Percentiles rank a stretch among this genome's conserved stretches.
Conservation (phyloP, 2,113 vertebrate species). For the cattle (Bos taurus) region ARS-UCD2.0 NC_037332.1:44928001-44928500, state of each 20-base stretch:
- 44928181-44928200: background rate
- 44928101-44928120: background rate
- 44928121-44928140: background rate
- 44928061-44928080: slow-evolving; percentile 23
- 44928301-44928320: slow-evolving; percentile 85
- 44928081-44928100: background rate
- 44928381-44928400: slow-evolving; percentile 37
- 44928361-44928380: slow-evolving; percentile 98
- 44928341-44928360: slow-evolving; percentile 94
- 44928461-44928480: background rate
- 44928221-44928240: slow-evolving; percentile 54
- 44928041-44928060: background rate
- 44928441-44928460: background rate
- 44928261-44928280: slow-evolving; percentile 82
- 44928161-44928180: background rate
- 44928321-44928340: slow-evolving; percentile 89
- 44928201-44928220: background rate
- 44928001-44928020: background rate
- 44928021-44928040: background rate
- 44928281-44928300: slow-evolving; percentile 92
- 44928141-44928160: background rate
- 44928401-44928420: slow-evolving; percentile 63
- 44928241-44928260: slow-evolving; percentile 67
- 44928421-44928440: background rate
- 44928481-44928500: background rate